These are phyloP conservation scores for Myiagra hebetior DNA, from an alignment of 2,113 vertebrate genomes.

Conservation along the genomic window DNA sequence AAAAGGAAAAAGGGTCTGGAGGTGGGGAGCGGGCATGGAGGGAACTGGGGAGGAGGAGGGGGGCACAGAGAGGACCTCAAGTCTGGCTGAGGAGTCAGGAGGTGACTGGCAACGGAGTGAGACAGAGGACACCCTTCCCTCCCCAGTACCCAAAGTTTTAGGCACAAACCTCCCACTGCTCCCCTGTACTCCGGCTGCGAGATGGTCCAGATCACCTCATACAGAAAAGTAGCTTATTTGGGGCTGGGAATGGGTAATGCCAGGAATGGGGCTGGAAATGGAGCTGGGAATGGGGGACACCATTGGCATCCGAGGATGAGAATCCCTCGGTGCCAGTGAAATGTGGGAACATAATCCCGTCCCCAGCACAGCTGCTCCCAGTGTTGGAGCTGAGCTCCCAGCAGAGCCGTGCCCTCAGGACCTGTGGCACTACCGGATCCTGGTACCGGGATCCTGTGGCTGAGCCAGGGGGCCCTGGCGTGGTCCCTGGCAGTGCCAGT, in stretches of 20 bases:
- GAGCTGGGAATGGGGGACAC: background rate
- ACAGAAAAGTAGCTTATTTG: background rate
- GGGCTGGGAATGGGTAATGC: background rate
- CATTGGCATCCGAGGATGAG: background rate
- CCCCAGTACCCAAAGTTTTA: background rate
- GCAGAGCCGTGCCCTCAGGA: background rate
- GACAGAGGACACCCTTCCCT: accelerated
- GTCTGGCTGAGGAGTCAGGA: background rate
- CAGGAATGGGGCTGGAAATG: background rate
- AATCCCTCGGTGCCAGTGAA: background rate
- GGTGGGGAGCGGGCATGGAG: accelerated
- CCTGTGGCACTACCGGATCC: accelerated
- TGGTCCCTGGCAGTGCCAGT: background rate
- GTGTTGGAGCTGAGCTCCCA: accelerated
- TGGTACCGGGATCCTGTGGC: background rate
- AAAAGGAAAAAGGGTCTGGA: background rate
- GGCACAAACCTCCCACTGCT: background rate
- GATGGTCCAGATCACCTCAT: background rate
- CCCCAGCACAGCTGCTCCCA: background rate
- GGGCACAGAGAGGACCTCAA: background rate
- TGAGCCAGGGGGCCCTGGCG: accelerated
- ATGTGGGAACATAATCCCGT: background rate
- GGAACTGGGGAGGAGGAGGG: background rate
- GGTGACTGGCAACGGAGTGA: background rate
- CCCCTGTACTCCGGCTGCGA: background rate